Evolutionary conservation across 2,113 vertebrate species (phyloP).

Genomic region (Nicator chloris): DNA sequence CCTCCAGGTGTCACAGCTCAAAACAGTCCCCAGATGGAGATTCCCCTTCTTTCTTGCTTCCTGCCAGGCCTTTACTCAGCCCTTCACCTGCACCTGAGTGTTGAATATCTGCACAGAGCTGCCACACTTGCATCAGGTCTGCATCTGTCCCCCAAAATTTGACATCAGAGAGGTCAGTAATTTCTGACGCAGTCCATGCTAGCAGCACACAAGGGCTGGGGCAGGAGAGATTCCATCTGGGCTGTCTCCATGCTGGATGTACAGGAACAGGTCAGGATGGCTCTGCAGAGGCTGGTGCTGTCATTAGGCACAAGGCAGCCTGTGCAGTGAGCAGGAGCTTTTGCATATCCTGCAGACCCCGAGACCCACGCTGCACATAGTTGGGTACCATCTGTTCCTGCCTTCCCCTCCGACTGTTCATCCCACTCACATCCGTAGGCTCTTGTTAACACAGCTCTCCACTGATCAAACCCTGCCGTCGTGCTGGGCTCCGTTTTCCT

Average conservation of each 20-base stretch:
- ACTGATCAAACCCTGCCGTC: background rate
- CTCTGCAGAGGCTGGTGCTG: background rate
- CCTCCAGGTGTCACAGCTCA: background rate
- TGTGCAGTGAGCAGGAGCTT: background rate
- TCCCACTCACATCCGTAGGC: background rate
- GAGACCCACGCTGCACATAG: background rate
- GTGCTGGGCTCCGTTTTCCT: background rate
- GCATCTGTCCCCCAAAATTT: background rate
- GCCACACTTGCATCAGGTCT: background rate
- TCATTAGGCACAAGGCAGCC: background rate
- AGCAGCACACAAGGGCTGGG: background rate
- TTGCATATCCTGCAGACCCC: background rate
- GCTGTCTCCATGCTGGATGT: background rate
- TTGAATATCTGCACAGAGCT: background rate
- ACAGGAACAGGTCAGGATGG: background rate
- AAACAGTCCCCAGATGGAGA: background rate
- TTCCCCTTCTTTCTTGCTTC: background rate
- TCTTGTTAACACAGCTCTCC: slow-evolving; percentile 32
- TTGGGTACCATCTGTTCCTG: slow-evolving; percentile 38
- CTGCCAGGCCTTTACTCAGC: background rate
- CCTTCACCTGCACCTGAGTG: background rate
- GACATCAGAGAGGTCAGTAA: background rate
- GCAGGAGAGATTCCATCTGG: background rate
- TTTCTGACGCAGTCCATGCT: background rate
- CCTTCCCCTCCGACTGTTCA: background rate